phyloP scores from a whole-genome alignment of 2,888 invertebrate genomes.

The Cabera pusaria region DNA sequence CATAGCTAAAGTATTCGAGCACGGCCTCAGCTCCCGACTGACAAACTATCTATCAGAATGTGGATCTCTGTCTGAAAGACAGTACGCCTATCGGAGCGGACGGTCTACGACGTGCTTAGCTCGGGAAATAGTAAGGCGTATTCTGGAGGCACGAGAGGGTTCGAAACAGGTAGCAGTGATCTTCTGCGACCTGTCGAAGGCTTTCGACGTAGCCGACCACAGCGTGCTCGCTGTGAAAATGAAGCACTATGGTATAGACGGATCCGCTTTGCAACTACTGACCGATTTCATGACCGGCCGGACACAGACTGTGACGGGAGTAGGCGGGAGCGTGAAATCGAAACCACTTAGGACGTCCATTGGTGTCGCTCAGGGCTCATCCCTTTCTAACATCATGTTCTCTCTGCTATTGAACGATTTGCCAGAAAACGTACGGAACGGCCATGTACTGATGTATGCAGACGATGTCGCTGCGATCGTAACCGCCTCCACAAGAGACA shows the following conservation, averaged over 20 bases:
- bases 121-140: conserved; percentile 2
- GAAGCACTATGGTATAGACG: conserved; percentile 5
- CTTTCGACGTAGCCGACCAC: conserved; percentile 13
- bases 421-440: neutral
- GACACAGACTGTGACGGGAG: too few relatives aligned
- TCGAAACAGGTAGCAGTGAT: conserved; percentile 4
- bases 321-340: too few relatives aligned
- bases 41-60: neutral
- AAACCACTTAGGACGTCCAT: too few relatives aligned
- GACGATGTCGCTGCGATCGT: conserved; percentile 6
- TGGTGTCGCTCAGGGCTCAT: too few relatives aligned
- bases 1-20: neutral
- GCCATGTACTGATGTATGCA: conserved; percentile 7
- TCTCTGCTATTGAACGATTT: conserved; percentile 7
- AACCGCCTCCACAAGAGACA: neutral
- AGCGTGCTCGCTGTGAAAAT: conserved; percentile 3
- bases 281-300: too few relatives aligned
- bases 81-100: conserved; percentile 9
- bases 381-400: neutral
- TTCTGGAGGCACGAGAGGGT: conserved; percentile 6
- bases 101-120: conserved; percentile 9
- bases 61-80: conserved; percentile 5
- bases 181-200: conserved; percentile 14
- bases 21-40: conserved; percentile 2
- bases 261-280: too few relatives aligned